Evolutionary conservation across 2,888 invertebrate species (phyloP).

Genomic region (Aplocera efformata): DNA sequence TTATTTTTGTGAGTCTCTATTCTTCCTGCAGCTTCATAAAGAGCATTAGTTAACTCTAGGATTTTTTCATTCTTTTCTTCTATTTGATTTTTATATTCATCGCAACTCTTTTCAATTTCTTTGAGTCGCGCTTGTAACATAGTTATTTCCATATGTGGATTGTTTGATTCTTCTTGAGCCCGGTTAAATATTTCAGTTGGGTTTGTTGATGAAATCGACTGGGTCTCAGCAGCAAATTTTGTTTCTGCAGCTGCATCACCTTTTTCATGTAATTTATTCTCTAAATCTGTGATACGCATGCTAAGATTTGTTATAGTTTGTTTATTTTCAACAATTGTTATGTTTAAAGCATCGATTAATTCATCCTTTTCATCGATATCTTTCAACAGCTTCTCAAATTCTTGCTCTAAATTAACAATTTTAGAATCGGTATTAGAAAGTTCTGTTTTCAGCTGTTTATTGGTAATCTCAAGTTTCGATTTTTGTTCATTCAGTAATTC

Average conservation of each 20-base stretch:
- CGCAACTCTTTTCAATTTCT: slow-evolving; percentile 20
- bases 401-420: slow-evolving; percentile 59
- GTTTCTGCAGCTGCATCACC: slow-evolving; percentile 53
- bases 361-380: slow-evolving; percentile 66
- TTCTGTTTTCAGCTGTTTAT: slow-evolving; percentile 50
- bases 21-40: slow-evolving; percentile 51
- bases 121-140: slow-evolving; percentile 36
- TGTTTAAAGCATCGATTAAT: slow-evolving; percentile 55
- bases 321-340: slow-evolving; percentile 44
- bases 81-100: too few species aligned
- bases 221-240: slow-evolving; percentile 39
- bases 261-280: slow-evolving; percentile 44
- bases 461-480: slow-evolving; percentile 32
- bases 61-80: slow-evolving; percentile 33
- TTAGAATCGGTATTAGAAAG: slow-evolving; percentile 51
- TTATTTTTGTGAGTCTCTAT: slow-evolving; percentile 49
- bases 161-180: slow-evolving; percentile 46
- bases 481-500: slow-evolving; percentile 36
- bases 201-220: slow-evolving; percentile 24
- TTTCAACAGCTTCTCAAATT: slow-evolving; percentile 54
- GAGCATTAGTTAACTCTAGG: slow-evolving; percentile 52
- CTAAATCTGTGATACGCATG: slow-evolving; percentile 44
- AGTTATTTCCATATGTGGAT: slow-evolving; percentile 44
- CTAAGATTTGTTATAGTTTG: slow-evolving; percentile 36
- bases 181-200: slow-evolving; percentile 35